These are phyloP conservation scores for Oncorhynchus kisutch DNA, from an alignment of 2,113 vertebrate genomes.

Conservation along the genomic window DNA sequence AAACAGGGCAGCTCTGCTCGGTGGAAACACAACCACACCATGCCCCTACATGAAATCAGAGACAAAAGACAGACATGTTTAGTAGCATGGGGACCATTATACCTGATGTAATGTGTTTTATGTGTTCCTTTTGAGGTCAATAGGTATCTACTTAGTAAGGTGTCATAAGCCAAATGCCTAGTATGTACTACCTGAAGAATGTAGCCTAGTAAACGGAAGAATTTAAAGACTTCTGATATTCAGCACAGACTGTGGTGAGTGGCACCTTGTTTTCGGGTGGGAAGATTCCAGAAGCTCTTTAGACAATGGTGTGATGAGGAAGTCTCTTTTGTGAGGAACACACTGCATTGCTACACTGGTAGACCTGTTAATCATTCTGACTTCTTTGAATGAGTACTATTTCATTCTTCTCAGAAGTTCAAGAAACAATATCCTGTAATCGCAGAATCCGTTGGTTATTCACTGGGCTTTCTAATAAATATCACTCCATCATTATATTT, in stretches of 20 bases:
- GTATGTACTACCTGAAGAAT: background rate
- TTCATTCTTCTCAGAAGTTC: constrained; percentile 13
- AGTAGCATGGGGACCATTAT: background rate
- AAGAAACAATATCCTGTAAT: constrained; percentile 28
- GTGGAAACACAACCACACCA: background rate
- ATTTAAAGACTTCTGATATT: background rate
- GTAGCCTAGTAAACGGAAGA: background rate
- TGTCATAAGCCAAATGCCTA: background rate
- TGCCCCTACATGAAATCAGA: background rate
- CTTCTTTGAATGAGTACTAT: constrained; percentile 15
- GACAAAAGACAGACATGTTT: background rate
- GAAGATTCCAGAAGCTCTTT: background rate
- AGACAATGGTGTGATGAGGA: background rate
- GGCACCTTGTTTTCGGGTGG: background rate
- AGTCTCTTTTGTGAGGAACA: too few species aligned
- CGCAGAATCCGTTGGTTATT: constrained; percentile 24
- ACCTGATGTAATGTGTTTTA: background rate
- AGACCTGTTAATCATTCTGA: background rate
- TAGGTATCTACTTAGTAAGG: background rate
- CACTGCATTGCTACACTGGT: background rate
- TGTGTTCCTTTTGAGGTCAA: background rate
- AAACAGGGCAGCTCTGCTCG: constrained; percentile 33
- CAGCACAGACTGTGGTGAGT: background rate
- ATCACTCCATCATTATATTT: constrained; percentile 15
- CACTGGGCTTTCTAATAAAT: constrained; percentile 37